phyloP scores from a whole-genome alignment of 1,140 invertebrate species.

The Lethocerus indicus region DNA sequence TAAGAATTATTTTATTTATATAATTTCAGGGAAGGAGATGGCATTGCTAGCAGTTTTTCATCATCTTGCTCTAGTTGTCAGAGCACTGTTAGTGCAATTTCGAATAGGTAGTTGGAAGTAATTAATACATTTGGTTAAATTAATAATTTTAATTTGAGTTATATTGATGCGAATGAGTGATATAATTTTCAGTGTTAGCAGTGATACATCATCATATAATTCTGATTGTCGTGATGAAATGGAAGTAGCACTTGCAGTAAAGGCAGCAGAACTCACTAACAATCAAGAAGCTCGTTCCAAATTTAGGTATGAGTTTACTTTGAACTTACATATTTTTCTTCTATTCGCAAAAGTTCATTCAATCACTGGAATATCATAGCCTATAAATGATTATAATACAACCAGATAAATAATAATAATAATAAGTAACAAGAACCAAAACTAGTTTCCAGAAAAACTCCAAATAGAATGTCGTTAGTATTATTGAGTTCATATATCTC shows the following conservation, averaged over 20 bases:
- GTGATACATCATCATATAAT: conserved; percentile 56
- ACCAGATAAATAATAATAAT: too few relatives aligned
- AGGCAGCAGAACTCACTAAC: conserved; percentile 67
- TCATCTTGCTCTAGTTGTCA: conserved; percentile 25
- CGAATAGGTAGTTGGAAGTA: conserved; percentile 8
- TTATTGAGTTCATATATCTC: too few relatives aligned
- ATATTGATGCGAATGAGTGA: neutral
- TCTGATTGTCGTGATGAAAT: conserved; percentile 77
- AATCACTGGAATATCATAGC: too few relatives aligned
- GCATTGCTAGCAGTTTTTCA: conserved; percentile 17
- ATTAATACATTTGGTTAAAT: neutral
- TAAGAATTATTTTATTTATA: neutral
- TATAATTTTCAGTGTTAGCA: conserved; percentile 19
- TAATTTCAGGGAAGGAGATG: conserved; percentile 10
- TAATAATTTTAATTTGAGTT: neutral
- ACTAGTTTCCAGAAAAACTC: too few relatives aligned
- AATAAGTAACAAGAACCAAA: too few relatives aligned
- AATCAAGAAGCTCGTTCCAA: conserved; percentile 61
- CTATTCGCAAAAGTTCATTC: too few relatives aligned
- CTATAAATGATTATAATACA: too few relatives aligned
- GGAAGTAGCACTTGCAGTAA: conserved; percentile 70
- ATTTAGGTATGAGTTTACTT: conserved; percentile 42
- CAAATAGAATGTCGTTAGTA: too few relatives aligned
- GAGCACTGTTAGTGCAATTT: conserved; percentile 14
- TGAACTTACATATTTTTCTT: neutral